Base-by-base conservation (phyloP, 2,113 vertebrate genomes). In the Chamaetylas fuelleborni region DNA sequence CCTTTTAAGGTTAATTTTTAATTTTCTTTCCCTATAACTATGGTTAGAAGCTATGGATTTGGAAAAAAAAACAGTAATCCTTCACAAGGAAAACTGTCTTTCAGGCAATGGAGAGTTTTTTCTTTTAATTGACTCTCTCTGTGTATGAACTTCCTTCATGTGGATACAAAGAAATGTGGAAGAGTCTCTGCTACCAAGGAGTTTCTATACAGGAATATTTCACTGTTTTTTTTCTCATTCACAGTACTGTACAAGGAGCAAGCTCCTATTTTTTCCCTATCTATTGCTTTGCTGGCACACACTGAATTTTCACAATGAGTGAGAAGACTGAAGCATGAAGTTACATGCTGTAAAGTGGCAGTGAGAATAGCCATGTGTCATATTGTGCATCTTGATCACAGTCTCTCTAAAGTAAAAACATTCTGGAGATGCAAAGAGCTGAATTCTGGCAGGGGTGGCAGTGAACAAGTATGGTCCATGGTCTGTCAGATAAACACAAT, bases 241-340 rank as follows among this genome's bases (percentile, higher is more conserved):
- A 61, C 82, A 79, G 66, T 26, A 31, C 18, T 66, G 40, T 43
- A 72, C 45, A 66, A 53, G 47, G 22, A 72, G 11, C 43, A 90
- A 88, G 56, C 11, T 92, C 42, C n/a, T 25, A 19, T 66, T 26
- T 83, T 86, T 33, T 82, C 40, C 51, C 71, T 82, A 7, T 76
- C n/a, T 88, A 56, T 66, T 73, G 26, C 57, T 94, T 95, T 90
- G 53, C 70, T 72, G 74, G 17, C 77, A 81, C 77, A 88, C 51
- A 18, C 40, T 90, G 77, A 77, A 81, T 76, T 95, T 89, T 40
- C 87, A 72, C 69, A 71, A 57, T 53, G 67, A 87, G n/a, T 64
- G 85, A 90, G 80, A 87, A 92, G 73, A 24, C 29, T 93, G 62
- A 93, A 64, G 78, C 81, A 38, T 20, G 80, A 80, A 97, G 85